Conservation (phyloP, 2,888 invertebrate species). For the Morpho achilles region DNA sequence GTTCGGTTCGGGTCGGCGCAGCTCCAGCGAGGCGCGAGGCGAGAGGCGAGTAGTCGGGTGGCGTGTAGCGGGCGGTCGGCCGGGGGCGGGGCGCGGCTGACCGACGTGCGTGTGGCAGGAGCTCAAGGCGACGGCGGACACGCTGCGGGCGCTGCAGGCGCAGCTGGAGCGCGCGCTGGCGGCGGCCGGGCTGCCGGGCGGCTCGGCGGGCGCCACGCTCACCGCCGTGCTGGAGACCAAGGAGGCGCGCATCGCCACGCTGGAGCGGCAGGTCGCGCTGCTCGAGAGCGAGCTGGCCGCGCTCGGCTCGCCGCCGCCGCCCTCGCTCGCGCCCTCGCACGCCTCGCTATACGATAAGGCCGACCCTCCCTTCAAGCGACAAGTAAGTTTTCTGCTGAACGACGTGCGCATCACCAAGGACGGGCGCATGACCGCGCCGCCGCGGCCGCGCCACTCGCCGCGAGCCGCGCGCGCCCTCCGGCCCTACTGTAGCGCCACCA, state of each 20-base stretch:
- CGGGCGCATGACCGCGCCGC: conserved; percentile 75
- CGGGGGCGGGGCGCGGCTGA: conserved; percentile 60
- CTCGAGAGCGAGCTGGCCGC: conserved; percentile 87
- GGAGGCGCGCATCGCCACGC: conserved; percentile 91
- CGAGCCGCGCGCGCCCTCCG: conserved; percentile 32
- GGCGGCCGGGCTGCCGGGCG: conserved; percentile 80
- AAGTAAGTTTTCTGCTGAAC: conserved; percentile 92
- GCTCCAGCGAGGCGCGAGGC: conserved; percentile 49
- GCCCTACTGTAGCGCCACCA: conserved; percentile 57
- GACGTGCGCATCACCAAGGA: conserved; percentile 88
- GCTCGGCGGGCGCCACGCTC: conserved; percentile 82
- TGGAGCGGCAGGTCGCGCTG: conserved; percentile 90
- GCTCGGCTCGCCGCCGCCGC: conserved; percentile 72
- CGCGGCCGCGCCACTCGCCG: conserved; percentile 43
- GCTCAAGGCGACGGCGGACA: conserved; percentile 91
- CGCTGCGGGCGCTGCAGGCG: conserved; percentile 88
- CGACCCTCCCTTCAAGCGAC: conserved; percentile 85
- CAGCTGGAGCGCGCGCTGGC: conserved; percentile 87
- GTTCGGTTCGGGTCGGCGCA: conserved; percentile 33
- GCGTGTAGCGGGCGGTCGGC: conserved; percentile 44
- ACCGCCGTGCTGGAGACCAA: conserved; percentile 90
- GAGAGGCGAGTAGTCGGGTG: conserved; percentile 42
- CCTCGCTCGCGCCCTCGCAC: conserved; percentile 76
- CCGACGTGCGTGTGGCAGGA: conserved; percentile 81
- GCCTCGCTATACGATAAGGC: conserved; percentile 82